phyloP scores from a whole-genome alignment of 37 sponge, comb jelly and placozoan genomes.

The Chondrosia reniformis region DNA sequence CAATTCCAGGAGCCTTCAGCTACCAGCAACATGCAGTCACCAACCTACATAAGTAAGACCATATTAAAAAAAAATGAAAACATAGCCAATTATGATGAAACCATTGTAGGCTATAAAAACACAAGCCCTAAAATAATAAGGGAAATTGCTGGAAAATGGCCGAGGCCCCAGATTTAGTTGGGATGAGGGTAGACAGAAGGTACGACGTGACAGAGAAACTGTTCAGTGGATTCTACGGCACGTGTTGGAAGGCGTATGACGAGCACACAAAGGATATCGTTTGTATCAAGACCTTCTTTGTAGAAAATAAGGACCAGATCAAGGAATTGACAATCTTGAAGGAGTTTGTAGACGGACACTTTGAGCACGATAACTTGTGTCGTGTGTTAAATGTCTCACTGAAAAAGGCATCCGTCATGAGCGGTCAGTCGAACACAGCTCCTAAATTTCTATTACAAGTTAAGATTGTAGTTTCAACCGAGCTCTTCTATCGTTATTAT shows the following conservation, averaged over 20 bases:
- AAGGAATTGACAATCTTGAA: constrained; percentile 64
- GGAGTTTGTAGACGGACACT: constrained; percentile 53
- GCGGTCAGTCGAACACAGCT: too few relatives aligned
- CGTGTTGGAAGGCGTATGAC: constrained; percentile 59
- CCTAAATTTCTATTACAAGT: too few relatives aligned
- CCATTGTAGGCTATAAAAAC: too few relatives aligned
- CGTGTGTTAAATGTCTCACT: constrained; percentile 47
- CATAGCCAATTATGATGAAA: neutral
- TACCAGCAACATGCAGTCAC: too few relatives aligned
- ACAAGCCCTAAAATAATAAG: too few relatives aligned
- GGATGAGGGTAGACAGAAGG: constrained; percentile 10
- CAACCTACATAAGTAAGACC: too few relatives aligned
- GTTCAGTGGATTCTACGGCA: constrained; percentile 68
- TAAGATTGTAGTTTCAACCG: neutral
- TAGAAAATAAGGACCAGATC: constrained; percentile 36
- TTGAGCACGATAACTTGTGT: constrained; percentile 67
- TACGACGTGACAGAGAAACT: constrained; percentile 44
- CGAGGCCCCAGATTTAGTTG: constrained; percentile 35
- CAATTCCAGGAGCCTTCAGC: too few relatives aligned
- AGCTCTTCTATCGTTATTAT: neutral
- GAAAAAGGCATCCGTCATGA: constrained; percentile 37
- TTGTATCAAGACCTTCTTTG: constrained; percentile 59
- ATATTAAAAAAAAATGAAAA: too few relatives aligned
- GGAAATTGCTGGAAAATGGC: constrained; percentile 16
- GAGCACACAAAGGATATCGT: neutral